Conservation (phyloP, 2,888 invertebrate genomes). For the Athalia rosae region DNA sequence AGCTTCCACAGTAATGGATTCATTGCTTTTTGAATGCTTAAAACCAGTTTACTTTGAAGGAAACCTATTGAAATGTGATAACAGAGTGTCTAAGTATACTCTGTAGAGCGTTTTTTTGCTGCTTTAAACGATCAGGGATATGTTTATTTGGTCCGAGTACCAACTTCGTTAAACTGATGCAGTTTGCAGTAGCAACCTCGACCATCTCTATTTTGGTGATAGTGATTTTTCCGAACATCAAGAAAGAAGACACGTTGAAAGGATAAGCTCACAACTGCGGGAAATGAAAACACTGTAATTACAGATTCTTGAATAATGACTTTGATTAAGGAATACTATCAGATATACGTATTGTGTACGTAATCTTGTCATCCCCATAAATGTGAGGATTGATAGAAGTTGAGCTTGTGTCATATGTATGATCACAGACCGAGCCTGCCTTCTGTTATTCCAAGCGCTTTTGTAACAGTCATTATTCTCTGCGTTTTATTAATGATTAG, state of each 20-base stretch:
- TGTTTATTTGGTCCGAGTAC: no score
- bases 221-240: constrained; percentile 14
- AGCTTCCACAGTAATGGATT: no score
- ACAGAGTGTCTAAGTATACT: no score
- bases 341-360: constrained; percentile 3
- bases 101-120: no score
- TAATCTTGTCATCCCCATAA: constrained; percentile 15
- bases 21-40: no score
- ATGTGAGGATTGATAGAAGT: constrained; percentile 28
- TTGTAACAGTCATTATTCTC: constrained; percentile 3
- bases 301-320: not conserved
- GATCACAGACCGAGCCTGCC: constrained; percentile 2
- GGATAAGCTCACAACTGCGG: not conserved
- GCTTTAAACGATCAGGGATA: no score
- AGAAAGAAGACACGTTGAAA: constrained; percentile 25
- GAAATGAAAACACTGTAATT: not conserved
- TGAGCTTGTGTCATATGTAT: constrained; percentile 2
- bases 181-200: not conserved
- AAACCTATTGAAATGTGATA: no score
- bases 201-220: constrained; percentile 3
- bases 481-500: constrained; percentile 11
- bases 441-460: constrained; percentile 8
- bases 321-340: constrained; percentile 16
- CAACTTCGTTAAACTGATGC: not conserved
- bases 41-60: no score